Evolutionary conservation across 2,797 vertebrate genomes (phyloP).

Genomic region (Etheostoma nigrum): DNA sequence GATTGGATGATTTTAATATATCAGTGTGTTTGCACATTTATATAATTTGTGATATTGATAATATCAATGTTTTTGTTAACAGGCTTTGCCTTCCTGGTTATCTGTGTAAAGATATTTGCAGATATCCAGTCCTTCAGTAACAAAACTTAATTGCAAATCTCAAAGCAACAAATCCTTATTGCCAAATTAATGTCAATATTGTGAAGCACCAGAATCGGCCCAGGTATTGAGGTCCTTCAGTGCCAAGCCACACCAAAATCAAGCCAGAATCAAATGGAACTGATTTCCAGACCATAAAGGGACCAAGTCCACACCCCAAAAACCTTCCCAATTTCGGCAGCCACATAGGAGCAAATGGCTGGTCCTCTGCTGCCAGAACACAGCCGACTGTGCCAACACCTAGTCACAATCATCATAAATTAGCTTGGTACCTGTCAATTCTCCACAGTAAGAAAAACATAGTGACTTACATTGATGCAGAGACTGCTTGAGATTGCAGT

Average conservation of each 20-base stretch:
- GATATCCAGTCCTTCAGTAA: not conserved
- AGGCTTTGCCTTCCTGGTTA: not conserved
- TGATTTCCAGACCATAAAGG: not conserved
- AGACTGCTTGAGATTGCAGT: not conserved
- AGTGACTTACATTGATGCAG: not conserved
- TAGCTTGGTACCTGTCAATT: not conserved
- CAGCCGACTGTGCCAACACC: not conserved
- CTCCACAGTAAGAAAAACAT: constrained; percentile 22
- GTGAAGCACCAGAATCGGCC: not conserved
- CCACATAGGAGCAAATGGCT: too few relatives aligned
- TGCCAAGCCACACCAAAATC: not conserved
- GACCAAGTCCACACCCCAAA: constrained; percentile 5
- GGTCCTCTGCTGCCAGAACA: not conserved
- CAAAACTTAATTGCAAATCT: not conserved
- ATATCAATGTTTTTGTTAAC: not conserved
- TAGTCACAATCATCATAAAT: not conserved
- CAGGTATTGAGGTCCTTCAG: not conserved
- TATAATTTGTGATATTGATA: not conserved
- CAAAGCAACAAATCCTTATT: not conserved
- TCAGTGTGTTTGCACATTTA: not conserved
- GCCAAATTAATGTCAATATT: not conserved
- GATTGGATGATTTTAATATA: not conserved
- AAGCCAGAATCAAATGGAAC: constrained; percentile 14
- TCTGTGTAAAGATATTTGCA: not conserved
- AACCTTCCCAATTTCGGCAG: constrained; percentile 9